Conservation (phyloP, 2,797 vertebrate species). For the Leptoclinus maculatus region DNA sequence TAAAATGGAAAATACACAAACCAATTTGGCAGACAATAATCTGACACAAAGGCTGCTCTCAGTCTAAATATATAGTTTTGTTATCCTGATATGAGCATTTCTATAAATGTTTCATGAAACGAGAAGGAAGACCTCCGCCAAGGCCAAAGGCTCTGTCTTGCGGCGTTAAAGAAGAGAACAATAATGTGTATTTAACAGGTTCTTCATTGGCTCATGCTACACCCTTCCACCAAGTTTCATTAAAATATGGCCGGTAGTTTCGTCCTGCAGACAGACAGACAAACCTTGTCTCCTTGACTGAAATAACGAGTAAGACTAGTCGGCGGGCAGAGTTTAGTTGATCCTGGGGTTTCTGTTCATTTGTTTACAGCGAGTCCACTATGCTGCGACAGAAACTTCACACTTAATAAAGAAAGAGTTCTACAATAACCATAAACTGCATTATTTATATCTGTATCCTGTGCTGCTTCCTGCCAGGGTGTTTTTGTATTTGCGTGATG, state of each 20-base stretch:
- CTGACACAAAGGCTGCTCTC: background rate
- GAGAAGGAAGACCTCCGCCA: background rate
- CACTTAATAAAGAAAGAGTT: background rate
- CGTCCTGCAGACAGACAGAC: background rate
- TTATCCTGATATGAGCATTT: background rate
- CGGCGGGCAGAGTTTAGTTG: background rate
- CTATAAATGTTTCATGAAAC: background rate
- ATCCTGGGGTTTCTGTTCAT: background rate
- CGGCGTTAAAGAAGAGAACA: background rate
- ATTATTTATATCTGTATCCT: background rate
- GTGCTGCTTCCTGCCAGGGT: background rate
- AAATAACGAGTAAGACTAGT: background rate
- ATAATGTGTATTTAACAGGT: background rate
- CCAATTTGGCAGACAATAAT: background rate
- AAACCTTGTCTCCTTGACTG: background rate
- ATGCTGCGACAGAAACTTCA: too few species aligned
- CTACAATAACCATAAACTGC: background rate
- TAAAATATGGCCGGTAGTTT: background rate
- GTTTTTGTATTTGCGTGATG: background rate
- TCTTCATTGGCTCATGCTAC: background rate
- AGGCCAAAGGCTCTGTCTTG: background rate
- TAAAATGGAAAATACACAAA: conserved; percentile 10
- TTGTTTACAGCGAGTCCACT: too few species aligned
- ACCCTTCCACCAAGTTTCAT: background rate
- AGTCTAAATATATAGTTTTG: background rate